Base-by-base conservation (phyloP, 1,140 invertebrate genomes). In the Heliconius hewitsoni region DNA sequence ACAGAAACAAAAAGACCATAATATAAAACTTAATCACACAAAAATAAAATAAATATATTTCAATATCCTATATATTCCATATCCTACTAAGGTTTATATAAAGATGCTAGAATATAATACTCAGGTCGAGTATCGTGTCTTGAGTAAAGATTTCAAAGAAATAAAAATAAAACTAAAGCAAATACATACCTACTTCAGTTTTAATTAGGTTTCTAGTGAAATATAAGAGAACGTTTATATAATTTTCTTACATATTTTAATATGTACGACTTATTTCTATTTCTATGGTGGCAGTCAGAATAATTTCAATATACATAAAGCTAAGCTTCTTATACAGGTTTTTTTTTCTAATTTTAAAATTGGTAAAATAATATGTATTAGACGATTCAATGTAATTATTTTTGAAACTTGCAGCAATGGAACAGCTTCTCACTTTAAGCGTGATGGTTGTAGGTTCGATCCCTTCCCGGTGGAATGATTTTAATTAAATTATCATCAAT, bases 231-330 rank as follows among this genome's bases (percentile, higher is more conserved):
- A 66, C 60, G 60, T 66, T 66, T 66, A 66, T 66, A 66, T 27
- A 66, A 66, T 66, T 66, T 66, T 66, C 60, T 30, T 66, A 66
- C 4, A 30, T 30, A 13, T 66, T 27, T 37, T 30, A 30, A 66
- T 66, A 66, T 66, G 4, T 66, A 66, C 60, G 13, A 66, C 60
- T 23, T 66, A 66, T 66, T 66, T 66, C 27, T 66, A 27, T 66
- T 66, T 18, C 27, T 66, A 66, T 27, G 23, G 60, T 66, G 13
- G 60, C 60, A 30, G 13, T 66, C 4, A 66, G 27, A 13, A 30
- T 13, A 27, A 66, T 66, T 66, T 66, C 3, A 23, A 66, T 66
- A 66, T 16, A 46, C 4, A 46, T 66, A 16, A 23, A 66, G 60
- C 23, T 66, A 66, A 30, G 11, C 23, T 66, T 66, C 60, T 30